These are phyloP conservation scores for Harpagifer antarcticus DNA, from an alignment of 2,797 vertebrate genomes.

Conservation along the genomic window DNA sequence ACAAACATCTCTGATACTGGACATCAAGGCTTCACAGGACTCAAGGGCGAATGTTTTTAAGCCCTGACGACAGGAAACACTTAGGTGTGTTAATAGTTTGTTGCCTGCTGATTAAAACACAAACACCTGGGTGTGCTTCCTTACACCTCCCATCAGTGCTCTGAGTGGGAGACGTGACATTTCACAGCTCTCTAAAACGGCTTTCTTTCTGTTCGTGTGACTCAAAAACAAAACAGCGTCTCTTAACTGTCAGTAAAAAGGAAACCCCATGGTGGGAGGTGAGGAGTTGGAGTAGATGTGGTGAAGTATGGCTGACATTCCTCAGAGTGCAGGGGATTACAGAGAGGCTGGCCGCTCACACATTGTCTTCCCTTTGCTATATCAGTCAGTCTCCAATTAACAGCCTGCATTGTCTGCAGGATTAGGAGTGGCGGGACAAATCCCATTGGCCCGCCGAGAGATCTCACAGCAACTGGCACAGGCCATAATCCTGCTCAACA, in stretches of 20 bases:
- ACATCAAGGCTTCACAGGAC: background rate
- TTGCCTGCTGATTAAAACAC: slow-evolving; percentile 53
- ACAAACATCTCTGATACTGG: background rate
- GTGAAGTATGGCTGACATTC: slow-evolving; percentile 61
- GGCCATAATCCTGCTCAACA: slow-evolving; percentile 72
- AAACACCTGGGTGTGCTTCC: slow-evolving; percentile 64
- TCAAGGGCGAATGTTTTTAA: background rate
- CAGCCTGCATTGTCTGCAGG: slow-evolving; percentile 69
- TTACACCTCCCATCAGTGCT: slow-evolving; percentile 38
- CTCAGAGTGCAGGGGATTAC: slow-evolving; percentile 68
- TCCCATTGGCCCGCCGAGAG: slow-evolving; percentile 46
- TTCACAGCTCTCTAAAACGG: slow-evolving; percentile 54
- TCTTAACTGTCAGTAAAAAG: slow-evolving; percentile 29
- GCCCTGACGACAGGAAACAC: slow-evolving; percentile 33
- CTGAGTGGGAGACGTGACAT: slow-evolving; percentile 53
- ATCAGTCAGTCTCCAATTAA: slow-evolving; percentile 79
- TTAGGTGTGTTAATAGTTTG: slow-evolving; percentile 25
- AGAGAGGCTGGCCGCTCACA: slow-evolving; percentile 55
- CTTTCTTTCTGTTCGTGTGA: slow-evolving; percentile 30
- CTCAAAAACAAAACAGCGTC: slow-evolving; percentile 11
- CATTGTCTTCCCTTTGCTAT: slow-evolving; percentile 68
- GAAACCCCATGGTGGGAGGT: slow-evolving; percentile 22
- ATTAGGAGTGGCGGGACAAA: slow-evolving; percentile 64
- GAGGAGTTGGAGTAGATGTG: slow-evolving; percentile 10
- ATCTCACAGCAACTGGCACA: slow-evolving; percentile 71